Evolutionary conservation across 2,113 vertebrate genomes (phyloP).

Genomic region (Octodon degus): DNA sequence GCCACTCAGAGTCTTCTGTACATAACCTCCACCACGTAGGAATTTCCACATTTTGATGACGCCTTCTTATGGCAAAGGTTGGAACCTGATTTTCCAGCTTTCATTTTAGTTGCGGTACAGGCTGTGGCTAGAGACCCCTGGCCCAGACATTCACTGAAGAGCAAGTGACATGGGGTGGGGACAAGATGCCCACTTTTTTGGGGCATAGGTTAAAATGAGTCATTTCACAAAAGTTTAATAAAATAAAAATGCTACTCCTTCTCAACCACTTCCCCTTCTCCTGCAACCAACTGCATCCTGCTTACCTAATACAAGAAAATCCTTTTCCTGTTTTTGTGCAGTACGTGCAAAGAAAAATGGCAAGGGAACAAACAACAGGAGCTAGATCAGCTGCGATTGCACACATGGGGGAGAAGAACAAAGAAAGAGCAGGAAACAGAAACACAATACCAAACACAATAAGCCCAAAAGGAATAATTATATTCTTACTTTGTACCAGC

Average conservation of each 20-base stretch:
- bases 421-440: constrained; percentile 66
- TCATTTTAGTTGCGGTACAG: background rate
- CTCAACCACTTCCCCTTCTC: constrained; percentile 23
- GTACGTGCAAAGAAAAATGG: background rate
- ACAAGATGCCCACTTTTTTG: background rate
- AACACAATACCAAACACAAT: constrained; percentile 43
- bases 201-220: background rate
- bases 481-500: constrained; percentile 59
- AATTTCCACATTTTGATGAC: background rate
- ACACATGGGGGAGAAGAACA: constrained; percentile 39
- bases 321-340: no score
- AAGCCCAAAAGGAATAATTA: constrained; percentile 55
- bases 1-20: background rate
- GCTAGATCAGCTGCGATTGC: constrained; percentile 29
- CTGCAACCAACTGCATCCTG: background rate
- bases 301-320: background rate
- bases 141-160: background rate
- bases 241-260: background rate
- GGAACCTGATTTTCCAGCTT: background rate
- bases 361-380: constrained; percentile 22
- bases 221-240: background rate
- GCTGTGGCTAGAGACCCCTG: background rate
- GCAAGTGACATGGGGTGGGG: background rate
- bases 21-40: background rate
- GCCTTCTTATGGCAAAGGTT: background rate